Percentiles rank a stretch among this genome's conserved stretches.
phyloP scores from a whole-genome alignment of 2,113 vertebrate species.

The Budorcas taxicolor region DNA sequence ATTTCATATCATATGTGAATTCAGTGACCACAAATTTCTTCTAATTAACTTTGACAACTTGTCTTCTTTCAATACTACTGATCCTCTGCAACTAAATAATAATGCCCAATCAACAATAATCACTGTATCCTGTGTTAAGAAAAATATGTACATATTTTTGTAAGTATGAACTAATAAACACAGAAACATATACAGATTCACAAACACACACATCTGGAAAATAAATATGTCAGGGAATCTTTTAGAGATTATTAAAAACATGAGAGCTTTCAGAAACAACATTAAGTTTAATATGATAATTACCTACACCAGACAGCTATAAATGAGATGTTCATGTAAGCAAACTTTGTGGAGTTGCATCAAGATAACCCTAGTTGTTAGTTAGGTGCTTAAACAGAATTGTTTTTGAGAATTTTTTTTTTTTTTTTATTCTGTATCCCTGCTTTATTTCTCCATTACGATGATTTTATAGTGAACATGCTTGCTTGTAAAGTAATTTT shows the following conservation, averaged over 20 bases:
- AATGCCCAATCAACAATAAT: not conserved
- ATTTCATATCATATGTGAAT: not conserved
- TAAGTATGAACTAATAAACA: not conserved
- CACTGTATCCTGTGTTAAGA: not conserved
- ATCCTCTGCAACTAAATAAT: not conserved
- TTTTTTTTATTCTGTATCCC: constrained; percentile 36
- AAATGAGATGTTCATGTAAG: constrained; percentile 4
- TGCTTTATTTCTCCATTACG: constrained; percentile 55
- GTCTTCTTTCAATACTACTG: not conserved
- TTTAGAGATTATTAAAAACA: not conserved
- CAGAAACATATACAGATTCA: not conserved
- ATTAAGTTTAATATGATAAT: constrained; percentile 8
- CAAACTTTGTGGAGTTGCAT: not conserved
- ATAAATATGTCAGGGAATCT: not conserved
- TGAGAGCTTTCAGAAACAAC: not conserved
- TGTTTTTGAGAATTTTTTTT: constrained; percentile 49
- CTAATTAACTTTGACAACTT: not conserved
- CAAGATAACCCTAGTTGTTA: constrained; percentile 43
- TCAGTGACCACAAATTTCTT: not conserved
- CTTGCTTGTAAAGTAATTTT: constrained; percentile 66
- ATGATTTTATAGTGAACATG: constrained; percentile 61
- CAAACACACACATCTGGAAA: not conserved
- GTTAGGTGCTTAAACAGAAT: constrained; percentile 30
- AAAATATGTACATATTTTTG: not conserved
- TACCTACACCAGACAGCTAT: not conserved